Conservation (phyloP, 2,888 invertebrate genomes). For the Drosophila helvetica region DNA sequence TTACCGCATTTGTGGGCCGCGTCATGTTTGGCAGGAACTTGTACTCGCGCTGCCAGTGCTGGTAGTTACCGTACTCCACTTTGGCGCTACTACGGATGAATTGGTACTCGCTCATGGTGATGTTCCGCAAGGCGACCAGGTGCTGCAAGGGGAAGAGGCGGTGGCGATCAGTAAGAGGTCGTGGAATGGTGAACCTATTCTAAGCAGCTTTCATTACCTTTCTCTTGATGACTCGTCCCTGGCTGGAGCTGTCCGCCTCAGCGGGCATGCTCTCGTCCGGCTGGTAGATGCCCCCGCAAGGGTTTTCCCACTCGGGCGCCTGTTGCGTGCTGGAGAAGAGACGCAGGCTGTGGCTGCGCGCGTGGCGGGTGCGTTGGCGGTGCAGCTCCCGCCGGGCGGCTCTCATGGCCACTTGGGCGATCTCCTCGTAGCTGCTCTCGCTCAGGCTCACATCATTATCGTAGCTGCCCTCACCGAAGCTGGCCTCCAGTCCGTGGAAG, state of each 20-base stretch:
- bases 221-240: slow-evolving; percentile 36
- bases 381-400: slow-evolving; percentile 50
- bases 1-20: slow-evolving; percentile 71
- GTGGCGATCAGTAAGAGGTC: slow-evolving; percentile 1
- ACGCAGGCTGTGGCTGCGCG: slow-evolving; percentile 58
- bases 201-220: slow-evolving; percentile 25
- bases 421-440: slow-evolving; percentile 59
- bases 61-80: slow-evolving; percentile 59
- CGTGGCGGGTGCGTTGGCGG: slow-evolving; percentile 59
- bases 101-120: slow-evolving; percentile 50
- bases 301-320: slow-evolving; percentile 79
- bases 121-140: slow-evolving; percentile 54
- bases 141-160: slow-evolving; percentile 48
- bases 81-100: slow-evolving; percentile 51
- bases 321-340: slow-evolving; percentile 44
- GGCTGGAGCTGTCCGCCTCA: slow-evolving; percentile 30
- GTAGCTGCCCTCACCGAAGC: slow-evolving; percentile 54
- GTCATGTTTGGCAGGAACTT: slow-evolving; percentile 79
- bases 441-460: slow-evolving; percentile 40
- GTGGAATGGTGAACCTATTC: not conserved
- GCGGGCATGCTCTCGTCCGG: slow-evolving; percentile 20
- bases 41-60: slow-evolving; percentile 70
- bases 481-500: slow-evolving; percentile 46
- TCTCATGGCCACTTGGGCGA: slow-evolving; percentile 52
- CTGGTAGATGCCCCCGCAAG: slow-evolving; percentile 73